Evolutionary conservation across 92 coral and sea anemone genomes (phyloP).

Genomic region (Bergia puertoricense): DNA sequence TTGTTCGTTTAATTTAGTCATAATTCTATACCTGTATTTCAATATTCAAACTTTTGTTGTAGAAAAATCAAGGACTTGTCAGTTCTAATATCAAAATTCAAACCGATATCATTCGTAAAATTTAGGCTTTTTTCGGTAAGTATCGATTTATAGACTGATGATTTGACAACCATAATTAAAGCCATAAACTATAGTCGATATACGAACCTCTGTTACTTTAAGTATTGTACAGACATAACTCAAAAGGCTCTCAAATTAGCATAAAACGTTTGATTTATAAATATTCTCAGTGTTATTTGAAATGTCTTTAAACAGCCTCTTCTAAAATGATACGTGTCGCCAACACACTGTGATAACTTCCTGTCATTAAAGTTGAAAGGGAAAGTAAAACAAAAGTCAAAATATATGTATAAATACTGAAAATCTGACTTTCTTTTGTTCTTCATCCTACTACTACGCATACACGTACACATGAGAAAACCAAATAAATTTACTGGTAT

Average conservation of each 20-base stretch:
- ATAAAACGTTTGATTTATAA: neutral
- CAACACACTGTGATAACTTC: too few species aligned
- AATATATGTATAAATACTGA: neutral
- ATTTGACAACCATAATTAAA: too few species aligned
- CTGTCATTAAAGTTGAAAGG: too few species aligned
- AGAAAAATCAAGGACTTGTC: neutral
- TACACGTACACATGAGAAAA: neutral
- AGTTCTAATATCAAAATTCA: neutral
- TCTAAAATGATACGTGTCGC: too few species aligned
- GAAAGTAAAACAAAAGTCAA: too few species aligned
- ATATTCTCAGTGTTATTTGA: neutral
- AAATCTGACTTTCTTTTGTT: neutral
- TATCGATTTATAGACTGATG: neutral
- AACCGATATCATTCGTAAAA: neutral
- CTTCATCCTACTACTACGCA: neutral
- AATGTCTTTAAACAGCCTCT: neutral
- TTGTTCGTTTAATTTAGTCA: too few species aligned
- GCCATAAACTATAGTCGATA: neutral
- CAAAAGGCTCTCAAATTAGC: conserved; percentile 4
- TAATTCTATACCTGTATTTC: neutral
- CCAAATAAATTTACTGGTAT: neutral
- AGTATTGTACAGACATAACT: neutral
- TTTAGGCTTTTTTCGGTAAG: neutral
- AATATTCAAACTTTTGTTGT: neutral
- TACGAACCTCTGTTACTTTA: neutral